Evolutionary conservation across 2,113 vertebrate species (phyloP), one percentile per base, ranked within the genome.

Genomic region (Leiothrix lutea): DNA sequence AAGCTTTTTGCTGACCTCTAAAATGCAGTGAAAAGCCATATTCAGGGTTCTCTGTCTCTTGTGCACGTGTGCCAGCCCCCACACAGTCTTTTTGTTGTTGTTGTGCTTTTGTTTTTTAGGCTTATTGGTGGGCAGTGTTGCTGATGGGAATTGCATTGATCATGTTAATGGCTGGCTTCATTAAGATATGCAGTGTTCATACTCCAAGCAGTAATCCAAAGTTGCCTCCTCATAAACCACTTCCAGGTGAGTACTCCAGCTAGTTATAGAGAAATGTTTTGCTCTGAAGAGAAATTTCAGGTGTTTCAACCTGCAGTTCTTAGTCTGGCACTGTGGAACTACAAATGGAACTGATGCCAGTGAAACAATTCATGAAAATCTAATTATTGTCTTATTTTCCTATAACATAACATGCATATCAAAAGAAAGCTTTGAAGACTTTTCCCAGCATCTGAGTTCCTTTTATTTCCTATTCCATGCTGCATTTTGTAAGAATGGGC

Each of bases 101-200:
- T n/a, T 74, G 33, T 77, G 83, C 45, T 61, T 40, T 53, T 71
- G 24, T 74, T n/a, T 96, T 88, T n/a, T 94, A 99, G 99, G 98
- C 91, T 77, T 98, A 99, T 57, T 99, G 99, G 99, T 99, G 99
- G 99, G 99, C 99, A 38, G 99, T 99, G 58, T 97, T 99, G 81
- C 98, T 99, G 88, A 99, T 99, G 99, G 99, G 99, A 87, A 98
- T 99, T 69, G 99, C 99, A 81, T 98, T 99, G 83, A 99, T 99
- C 94, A 99, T 99, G 99, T 92, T 99, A 89, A 99, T 99, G 99
- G 99, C 99, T 79, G 99, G 99, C 44, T 99, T 99, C 98, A 99
- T 99, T 96, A 99, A 99, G 97, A 98, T 99, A 97, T 99, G 99
- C 98, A 99, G 99, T 86, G 99, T 99, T 86, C 99, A 99, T 96